These are phyloP conservation scores for Heliconius nattereri DNA, from an alignment of 1,140 invertebrate species.

Conservation along the genomic window DNA sequence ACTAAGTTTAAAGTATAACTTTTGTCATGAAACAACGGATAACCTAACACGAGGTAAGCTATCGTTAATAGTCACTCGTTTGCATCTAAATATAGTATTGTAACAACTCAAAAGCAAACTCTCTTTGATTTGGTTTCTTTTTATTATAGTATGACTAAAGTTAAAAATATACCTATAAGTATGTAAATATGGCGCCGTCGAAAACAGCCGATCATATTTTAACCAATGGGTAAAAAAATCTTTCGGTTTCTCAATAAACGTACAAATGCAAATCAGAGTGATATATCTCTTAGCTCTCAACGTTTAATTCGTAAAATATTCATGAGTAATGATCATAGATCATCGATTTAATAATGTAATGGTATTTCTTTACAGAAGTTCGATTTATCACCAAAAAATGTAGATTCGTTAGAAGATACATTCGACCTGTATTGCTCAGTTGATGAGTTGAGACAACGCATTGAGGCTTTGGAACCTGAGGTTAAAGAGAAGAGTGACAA, in stretches of 20 bases:
- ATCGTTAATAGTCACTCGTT: not conserved
- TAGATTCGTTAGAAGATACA: slow-evolving; percentile 78
- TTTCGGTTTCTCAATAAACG: too few species aligned
- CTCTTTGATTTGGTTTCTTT: too few species aligned
- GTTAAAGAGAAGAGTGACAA: slow-evolving; percentile 58
- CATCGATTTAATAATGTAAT: too few species aligned
- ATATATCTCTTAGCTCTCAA: too few species aligned
- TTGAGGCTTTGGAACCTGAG: slow-evolving; percentile 73
- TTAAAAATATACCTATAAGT: too few species aligned
- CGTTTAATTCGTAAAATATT: too few species aligned
- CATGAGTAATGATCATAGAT: too few species aligned
- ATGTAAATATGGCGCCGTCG: too few species aligned
- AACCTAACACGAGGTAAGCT: not conserved
- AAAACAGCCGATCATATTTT: too few species aligned
- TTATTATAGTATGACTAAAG: too few species aligned
- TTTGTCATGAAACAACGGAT: not conserved
- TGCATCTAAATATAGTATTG: not conserved
- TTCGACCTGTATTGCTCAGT: slow-evolving; percentile 84
- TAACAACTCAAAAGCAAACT: not conserved
- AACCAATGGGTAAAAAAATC: too few species aligned
- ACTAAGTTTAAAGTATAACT: not conserved
- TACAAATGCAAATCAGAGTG: too few species aligned
- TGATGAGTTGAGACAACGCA: slow-evolving; percentile 82
- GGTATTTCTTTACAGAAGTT: slow-evolving; percentile 62
- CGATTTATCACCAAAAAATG: slow-evolving; percentile 72